These are phyloP conservation scores for Megaceryle torquata DNA, from an alignment of 2,113 vertebrate genomes.

Conservation along the genomic window DNA sequence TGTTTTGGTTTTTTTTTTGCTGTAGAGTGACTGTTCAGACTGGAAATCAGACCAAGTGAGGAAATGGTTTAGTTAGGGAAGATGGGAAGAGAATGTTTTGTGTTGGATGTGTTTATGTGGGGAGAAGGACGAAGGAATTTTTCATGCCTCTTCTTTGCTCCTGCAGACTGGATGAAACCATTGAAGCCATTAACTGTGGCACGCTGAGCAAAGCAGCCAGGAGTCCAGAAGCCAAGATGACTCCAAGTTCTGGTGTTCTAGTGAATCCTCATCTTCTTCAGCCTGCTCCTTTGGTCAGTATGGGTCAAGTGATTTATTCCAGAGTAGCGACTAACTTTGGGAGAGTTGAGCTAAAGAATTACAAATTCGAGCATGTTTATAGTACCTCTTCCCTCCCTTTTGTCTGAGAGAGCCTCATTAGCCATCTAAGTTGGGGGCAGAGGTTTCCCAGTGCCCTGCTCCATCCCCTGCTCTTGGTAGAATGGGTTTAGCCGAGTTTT, in stretches of 20 bases:
- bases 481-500: neutral
- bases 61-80: accelerated
- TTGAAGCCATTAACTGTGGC: slow-evolving; percentile 80
- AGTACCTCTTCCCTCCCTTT: neutral
- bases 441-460: neutral
- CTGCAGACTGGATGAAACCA: slow-evolving; percentile 87
- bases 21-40: neutral
- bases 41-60: neutral
- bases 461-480: neutral
- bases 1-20: neutral
- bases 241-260: slow-evolving; percentile 72
- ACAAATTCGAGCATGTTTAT: neutral
- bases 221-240: slow-evolving; percentile 24
- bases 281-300: slow-evolving; percentile 85
- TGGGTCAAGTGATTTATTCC: neutral
- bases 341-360: neutral
- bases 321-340: neutral
- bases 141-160: neutral
- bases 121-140: neutral
- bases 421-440: neutral
- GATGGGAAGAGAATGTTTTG: neutral
- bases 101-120: neutral
- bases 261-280: slow-evolving; percentile 89
- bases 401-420: neutral
- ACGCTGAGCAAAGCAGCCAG: slow-evolving; percentile 53